Percentiles rank a stretch among this genome's conserved stretches.
These are phyloP conservation scores for Dendropsophus ebraccatus DNA, from an alignment of 2,113 vertebrate species.

Conservation along the genomic window DNA sequence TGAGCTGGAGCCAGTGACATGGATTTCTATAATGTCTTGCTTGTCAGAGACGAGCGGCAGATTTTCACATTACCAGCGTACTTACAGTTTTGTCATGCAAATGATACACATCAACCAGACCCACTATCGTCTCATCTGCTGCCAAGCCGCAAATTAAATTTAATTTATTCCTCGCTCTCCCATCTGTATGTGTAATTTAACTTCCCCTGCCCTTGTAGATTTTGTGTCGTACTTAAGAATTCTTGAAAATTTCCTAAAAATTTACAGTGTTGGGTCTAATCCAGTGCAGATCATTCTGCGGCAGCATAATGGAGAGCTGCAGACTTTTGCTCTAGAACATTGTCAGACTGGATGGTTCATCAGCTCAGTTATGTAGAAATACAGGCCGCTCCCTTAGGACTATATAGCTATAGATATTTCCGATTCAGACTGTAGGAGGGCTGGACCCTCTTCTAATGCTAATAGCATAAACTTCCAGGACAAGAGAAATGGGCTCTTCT, in stretches of 20 bases:
- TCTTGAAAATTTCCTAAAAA: not conserved
- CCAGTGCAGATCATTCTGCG: not conserved
- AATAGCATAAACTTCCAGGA: no score
- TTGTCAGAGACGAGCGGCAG: not conserved
- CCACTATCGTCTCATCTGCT: not conserved
- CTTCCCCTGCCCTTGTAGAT: not conserved
- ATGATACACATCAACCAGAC: constrained; percentile 3
- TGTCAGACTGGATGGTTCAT: no score
- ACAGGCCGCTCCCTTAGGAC: no score
- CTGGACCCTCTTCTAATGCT: no score
- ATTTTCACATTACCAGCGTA: not conserved
- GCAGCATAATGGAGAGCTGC: not conserved
- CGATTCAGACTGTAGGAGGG: no score
- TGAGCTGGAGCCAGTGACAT: not conserved
- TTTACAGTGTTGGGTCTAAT: not conserved
- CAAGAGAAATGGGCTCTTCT: no score
- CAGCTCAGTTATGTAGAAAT: no score
- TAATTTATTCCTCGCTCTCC: not conserved
- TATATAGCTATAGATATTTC: no score
- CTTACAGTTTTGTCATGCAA: constrained; percentile 17
- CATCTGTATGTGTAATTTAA: not conserved
- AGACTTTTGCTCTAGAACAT: no score
- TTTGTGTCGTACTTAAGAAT: not conserved
- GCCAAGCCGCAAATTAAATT: not conserved
- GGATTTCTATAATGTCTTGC: not conserved